These are phyloP conservation scores for Pachycephala philippinensis DNA, from an alignment of 2,113 vertebrate species.

Conservation along the genomic window DNA sequence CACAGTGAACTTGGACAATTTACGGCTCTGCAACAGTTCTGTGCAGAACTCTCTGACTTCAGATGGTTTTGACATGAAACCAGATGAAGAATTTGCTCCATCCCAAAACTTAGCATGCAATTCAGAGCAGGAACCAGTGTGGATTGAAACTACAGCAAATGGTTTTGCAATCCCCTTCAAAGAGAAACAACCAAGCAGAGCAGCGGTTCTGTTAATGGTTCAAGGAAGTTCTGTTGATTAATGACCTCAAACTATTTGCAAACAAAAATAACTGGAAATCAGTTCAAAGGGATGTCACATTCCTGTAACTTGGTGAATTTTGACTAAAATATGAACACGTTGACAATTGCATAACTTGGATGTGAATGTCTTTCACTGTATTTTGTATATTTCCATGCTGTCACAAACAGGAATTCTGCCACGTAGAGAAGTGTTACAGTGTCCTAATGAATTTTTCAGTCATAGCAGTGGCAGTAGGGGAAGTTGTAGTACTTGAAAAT, in stretches of 20 bases:
- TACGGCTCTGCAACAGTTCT: background rate
- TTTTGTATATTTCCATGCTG: background rate
- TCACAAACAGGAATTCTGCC: background rate
- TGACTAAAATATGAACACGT: background rate
- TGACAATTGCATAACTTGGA: background rate
- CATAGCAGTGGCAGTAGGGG: background rate
- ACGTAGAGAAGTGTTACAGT: background rate
- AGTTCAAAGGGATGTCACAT: conserved; percentile 22
- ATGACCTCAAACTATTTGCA: conserved; percentile 32
- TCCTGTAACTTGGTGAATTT: background rate
- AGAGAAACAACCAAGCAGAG: conserved; percentile 30
- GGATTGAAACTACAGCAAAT: conserved; percentile 41
- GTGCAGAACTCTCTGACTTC: conserved; percentile 7
- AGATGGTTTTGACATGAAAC: conserved; percentile 49
- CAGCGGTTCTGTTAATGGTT: background rate
- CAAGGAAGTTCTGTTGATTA: conserved; percentile 39
- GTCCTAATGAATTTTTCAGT: background rate
- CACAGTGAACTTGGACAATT: background rate
- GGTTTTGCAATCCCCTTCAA: conserved; percentile 50
- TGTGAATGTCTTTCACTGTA: background rate
- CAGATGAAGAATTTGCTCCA: conserved; percentile 40
- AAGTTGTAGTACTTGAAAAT: background rate
- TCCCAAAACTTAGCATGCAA: conserved; percentile 2
- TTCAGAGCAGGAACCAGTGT: conserved; percentile 20
- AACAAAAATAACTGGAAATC: conserved; percentile 48